Percentiles rank a stretch among this genome's conserved stretches.
These are phyloP conservation scores for Platichthys stellatus DNA, from an alignment of 2,113 vertebrate species.

Conservation along the genomic window DNA sequence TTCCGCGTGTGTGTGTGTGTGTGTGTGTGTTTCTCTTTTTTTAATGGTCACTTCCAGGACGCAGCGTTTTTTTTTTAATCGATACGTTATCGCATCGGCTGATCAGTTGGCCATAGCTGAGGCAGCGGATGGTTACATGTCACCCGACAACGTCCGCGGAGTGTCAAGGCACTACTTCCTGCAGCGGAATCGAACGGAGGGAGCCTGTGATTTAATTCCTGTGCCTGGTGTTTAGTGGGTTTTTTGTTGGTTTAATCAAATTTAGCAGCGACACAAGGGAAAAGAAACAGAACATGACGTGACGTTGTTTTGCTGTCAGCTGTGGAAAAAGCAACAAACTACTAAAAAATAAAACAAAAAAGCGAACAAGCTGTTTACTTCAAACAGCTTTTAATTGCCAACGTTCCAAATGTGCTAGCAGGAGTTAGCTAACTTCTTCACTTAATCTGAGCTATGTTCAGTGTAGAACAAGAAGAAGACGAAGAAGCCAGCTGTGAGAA, in stretches of 20 bases:
- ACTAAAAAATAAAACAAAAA: too few species aligned
- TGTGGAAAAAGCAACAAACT: background rate
- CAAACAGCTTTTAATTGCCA: background rate
- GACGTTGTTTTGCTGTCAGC: too few species aligned
- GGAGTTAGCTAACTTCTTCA: background rate
- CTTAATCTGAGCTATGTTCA: background rate
- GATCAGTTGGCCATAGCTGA: constrained; percentile 50
- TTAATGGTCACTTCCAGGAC: background rate
- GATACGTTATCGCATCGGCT: constrained; percentile 47
- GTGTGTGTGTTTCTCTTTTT: too few species aligned
- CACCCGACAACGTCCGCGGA: background rate
- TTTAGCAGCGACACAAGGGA: too few species aligned
- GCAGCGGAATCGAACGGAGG: background rate
- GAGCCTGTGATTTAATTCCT: background rate
- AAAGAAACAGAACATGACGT: too few species aligned
- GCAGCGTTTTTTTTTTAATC: constrained; percentile 16
- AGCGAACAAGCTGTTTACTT: constrained; percentile 1
- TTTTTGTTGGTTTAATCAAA: background rate
- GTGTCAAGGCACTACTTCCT: background rate
- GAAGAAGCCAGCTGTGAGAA: too few species aligned
- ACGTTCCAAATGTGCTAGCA: background rate
- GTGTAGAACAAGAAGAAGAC: too few species aligned
- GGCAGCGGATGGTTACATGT: constrained; percentile 47
- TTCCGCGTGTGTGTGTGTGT: background rate
- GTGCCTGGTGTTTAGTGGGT: background rate